Base-by-base conservation (phyloP, 1,140 invertebrate species). In the Pteromalus puparum region DNA sequence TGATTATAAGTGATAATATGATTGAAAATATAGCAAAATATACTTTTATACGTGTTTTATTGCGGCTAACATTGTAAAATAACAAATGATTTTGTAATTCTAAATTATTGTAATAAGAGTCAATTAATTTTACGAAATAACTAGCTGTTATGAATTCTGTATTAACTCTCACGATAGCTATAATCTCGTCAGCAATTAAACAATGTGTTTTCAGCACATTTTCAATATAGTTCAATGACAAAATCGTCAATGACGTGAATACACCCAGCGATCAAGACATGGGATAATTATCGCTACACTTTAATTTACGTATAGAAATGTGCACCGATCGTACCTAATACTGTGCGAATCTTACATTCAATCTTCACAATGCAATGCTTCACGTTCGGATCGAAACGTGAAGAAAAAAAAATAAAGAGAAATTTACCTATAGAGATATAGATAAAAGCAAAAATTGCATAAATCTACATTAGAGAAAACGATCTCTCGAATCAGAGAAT, bases 11-110 rank as follows among this genome's bases (percentile, higher is more conserved):
- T 38, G 30, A 46, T 34, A 12, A 34, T 38, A 38, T 80, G 24
- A 46, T 38, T 67, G 13, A 72, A 79, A 42, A 18, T 38, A 28
- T 67, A 53, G 21, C 24, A 80, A 80, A 82, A 75, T 75, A 75
- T 72, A 82, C 38, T 82, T 82, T 82, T 82, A 75, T 82, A 82
- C 13, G 10, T 46, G 65, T 74, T 74, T 70, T 81, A 81, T 81
- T 81, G 70, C 46, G 46, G 10, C n/a, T 73, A 53, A 46, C 30
- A 81, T 73, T 73, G 68, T 81, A 81, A 81, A 81, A 48, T 73
- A 81, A 26, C 24, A 72, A 68, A 26, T 81, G 79, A 72, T 81
- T 81, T 48, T 72, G 13, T 77, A 77, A 77, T 48, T 77, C 48
- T 28, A 77, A 77, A 77, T 65, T 77, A 28, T 61, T 61, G 48